Percentiles rank a stretch among this genome's conserved stretches.
Conservation (phyloP, 2,797 vertebrate species). For the Oreortyx pictus region DNA sequence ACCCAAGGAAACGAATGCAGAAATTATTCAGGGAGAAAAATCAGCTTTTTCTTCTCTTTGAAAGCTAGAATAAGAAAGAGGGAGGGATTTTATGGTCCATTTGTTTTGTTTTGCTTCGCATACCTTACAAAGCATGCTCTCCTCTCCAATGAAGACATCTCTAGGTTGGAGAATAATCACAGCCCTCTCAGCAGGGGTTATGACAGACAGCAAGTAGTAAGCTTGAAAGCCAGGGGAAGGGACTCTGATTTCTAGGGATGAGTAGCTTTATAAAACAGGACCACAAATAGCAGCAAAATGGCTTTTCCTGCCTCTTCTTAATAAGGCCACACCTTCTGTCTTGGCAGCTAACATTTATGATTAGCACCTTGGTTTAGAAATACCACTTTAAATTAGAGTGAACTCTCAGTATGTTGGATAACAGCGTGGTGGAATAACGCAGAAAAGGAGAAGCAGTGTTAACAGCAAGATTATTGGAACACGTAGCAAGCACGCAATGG, state of each 20-base stretch:
- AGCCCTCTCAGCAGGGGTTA: neutral
- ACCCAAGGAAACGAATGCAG: neutral
- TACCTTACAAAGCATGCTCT: neutral
- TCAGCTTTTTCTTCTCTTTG: neutral
- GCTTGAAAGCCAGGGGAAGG: neutral
- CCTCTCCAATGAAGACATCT: neutral
- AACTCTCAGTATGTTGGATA: neutral
- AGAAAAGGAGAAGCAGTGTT: neutral
- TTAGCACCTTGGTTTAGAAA: neutral
- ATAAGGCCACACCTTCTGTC: neutral
- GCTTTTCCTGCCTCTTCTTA: neutral
- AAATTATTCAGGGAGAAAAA: neutral
- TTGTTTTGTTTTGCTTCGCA: neutral
- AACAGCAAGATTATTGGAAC: neutral
- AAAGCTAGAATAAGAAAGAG: neutral
- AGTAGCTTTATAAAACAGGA: neutral
- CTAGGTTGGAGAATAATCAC: neutral
- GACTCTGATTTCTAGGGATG: neutral
- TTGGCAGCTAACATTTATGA: neutral
- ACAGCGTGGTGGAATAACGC: neutral
- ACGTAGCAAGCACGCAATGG: accelerated
- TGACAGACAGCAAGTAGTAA: neutral
- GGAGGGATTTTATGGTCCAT: neutral
- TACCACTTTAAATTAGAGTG: neutral
- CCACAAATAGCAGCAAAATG: neutral